Conservation (phyloP, 2,888 invertebrate genomes). For the Pycnomerus fuliginosus region DNA sequence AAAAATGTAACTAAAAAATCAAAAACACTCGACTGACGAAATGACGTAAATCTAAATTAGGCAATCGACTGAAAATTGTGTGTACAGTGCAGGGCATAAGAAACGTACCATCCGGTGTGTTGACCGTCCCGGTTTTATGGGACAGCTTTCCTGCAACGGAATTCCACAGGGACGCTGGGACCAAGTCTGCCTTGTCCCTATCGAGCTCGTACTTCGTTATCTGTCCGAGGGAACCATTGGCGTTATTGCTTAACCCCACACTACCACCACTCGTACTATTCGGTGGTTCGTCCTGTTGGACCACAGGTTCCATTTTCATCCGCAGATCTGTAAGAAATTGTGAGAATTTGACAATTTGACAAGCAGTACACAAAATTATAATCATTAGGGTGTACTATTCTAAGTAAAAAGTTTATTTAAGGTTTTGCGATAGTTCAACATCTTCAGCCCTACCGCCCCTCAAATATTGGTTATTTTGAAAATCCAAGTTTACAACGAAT, state of each 20-base stretch:
- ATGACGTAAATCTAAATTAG: too few relatives aligned
- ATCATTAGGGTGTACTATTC: too few relatives aligned
- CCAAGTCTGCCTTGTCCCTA: constrained; percentile 54
- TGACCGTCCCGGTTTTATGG: constrained; percentile 73
- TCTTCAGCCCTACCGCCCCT: too few relatives aligned
- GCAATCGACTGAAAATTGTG: too few relatives aligned
- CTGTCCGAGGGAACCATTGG: constrained; percentile 59
- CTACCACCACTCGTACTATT: constrained; percentile 48
- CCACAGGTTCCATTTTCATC: constrained; percentile 66
- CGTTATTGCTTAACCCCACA: constrained; percentile 36
- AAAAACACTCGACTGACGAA: too few relatives aligned
- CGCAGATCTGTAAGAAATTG: constrained; percentile 74
- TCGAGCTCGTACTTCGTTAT: constrained; percentile 54
- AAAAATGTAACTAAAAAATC: too few relatives aligned
- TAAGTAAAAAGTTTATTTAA: too few relatives aligned
- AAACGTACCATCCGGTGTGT: constrained; percentile 78
- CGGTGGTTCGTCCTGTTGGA: constrained; percentile 46
- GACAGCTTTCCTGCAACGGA: constrained; percentile 56
- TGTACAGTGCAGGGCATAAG: too few relatives aligned
- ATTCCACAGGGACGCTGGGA: constrained; percentile 59
- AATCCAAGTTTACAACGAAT: too few relatives aligned
- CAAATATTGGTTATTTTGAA: too few relatives aligned
- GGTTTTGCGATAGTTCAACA: too few relatives aligned
- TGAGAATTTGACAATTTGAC: constrained; percentile 5
- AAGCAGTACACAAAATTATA: background rate